Evolutionary conservation across 1,140 invertebrate species (phyloP).

Genomic region (Samia ricini): DNA sequence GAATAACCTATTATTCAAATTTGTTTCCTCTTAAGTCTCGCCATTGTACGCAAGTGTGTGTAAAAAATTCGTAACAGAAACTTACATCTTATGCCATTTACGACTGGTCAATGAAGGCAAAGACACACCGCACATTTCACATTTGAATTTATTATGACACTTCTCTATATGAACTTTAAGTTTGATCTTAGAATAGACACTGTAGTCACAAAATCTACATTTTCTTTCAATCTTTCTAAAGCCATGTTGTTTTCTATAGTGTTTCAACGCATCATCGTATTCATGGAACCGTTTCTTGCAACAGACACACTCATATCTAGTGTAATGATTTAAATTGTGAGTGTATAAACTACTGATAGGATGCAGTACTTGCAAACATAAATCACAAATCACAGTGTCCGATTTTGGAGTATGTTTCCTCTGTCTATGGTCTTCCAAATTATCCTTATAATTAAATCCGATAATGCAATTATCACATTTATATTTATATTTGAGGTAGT

Average conservation of each 20-base stretch:
- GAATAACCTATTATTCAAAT: too few species aligned
- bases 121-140: neutral
- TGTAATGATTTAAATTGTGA: neutral
- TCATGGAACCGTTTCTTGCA: neutral
- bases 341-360: neutral
- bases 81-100: neutral
- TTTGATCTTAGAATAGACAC: neutral
- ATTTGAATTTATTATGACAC: neutral
- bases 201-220: neutral
- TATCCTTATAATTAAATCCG: constrained; percentile 12
- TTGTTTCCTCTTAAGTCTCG: too few species aligned
- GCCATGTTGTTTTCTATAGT: neutral
- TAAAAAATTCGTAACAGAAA: too few species aligned
- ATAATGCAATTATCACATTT: constrained; percentile 6
- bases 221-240: neutral
- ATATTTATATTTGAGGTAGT: neutral
- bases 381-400: neutral
- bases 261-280: neutral
- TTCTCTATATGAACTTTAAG: neutral
- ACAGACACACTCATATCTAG: neutral
- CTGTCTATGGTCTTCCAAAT: constrained; percentile 6
- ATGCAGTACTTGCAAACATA: neutral
- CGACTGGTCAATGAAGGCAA: neutral
- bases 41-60: too few species aligned
- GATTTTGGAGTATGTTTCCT: constrained; percentile 8